A percentile compares a stretch with the other conserved stretches of the same genome.
These are phyloP conservation scores for Euthynnus affinis DNA, from an alignment of 2,797 vertebrate species.

Conservation along the genomic window DNA sequence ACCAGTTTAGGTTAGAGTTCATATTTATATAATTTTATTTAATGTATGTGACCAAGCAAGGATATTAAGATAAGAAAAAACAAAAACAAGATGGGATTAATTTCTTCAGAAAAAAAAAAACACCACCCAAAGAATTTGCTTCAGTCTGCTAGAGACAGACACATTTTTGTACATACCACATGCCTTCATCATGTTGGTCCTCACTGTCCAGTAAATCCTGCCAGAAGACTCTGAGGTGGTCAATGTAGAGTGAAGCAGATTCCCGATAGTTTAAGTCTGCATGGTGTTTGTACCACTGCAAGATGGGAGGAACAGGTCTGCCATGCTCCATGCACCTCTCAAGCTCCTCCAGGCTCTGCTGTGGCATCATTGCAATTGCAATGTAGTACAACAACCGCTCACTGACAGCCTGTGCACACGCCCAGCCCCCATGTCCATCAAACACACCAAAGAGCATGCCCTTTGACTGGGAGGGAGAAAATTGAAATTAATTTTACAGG, in stretches of 20 bases:
- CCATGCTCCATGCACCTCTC: conserved; percentile 90
- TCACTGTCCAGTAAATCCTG: conserved; percentile 92
- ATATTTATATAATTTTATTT: too few species aligned
- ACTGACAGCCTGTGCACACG: conserved; percentile 94
- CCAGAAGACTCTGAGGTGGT: conserved; percentile 96
- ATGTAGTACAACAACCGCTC: conserved; percentile 94
- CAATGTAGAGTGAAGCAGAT: conserved; percentile 89
- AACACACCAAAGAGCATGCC: conserved; percentile 96
- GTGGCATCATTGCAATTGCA: conserved; percentile 92
- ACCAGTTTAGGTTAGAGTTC: too few species aligned
- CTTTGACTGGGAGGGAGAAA: conserved; percentile 78
- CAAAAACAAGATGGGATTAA: too few species aligned
- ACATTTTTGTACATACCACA: conserved; percentile 70
- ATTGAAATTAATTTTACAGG: neutral
- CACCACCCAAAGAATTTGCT: too few species aligned
- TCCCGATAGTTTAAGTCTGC: conserved; percentile 89
- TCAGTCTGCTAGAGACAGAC: neutral
- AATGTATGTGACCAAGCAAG: too few species aligned
- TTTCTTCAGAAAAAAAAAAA: too few species aligned
- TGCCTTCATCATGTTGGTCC: conserved; percentile 86
- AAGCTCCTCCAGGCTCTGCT: conserved; percentile 89
- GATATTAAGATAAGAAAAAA: too few species aligned
- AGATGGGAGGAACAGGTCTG: conserved; percentile 89
- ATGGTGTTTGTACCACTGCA: conserved; percentile 93
- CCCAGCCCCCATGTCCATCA: conserved; percentile 94